phyloP scores from a whole-genome alignment of 2,888 invertebrate genomes.

The Xestia rhomboidea region DNA sequence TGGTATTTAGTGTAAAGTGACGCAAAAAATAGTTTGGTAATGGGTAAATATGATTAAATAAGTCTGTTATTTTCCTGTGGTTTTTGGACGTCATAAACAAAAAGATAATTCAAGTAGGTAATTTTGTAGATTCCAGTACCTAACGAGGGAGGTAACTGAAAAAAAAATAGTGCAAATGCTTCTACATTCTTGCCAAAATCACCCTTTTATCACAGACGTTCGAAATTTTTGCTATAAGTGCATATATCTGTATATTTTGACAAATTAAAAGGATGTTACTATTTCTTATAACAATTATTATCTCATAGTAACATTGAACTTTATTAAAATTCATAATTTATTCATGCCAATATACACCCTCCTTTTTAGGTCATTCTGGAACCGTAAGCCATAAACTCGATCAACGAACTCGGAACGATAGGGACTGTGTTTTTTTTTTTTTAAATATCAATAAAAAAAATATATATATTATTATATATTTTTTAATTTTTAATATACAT shows the following conservation, averaged over 20 bases:
- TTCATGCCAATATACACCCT: conserved; percentile 14
- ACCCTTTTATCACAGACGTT: neutral
- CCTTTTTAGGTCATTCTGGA: too few relatives aligned
- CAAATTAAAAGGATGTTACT: neutral
- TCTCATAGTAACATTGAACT: neutral
- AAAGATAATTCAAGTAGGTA: neutral
- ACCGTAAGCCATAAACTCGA: too few relatives aligned
- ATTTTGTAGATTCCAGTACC: neutral
- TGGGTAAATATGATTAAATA: conserved; percentile 2
- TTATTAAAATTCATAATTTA: conserved; percentile 13
- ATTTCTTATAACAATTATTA: neutral
- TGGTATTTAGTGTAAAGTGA: conserved; percentile 1
- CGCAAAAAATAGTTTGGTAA: neutral
- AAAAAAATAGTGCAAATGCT: neutral
- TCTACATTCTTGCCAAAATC: neutral
- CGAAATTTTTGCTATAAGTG: neutral
- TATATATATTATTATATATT: too few relatives aligned
- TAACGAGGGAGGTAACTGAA: neutral
- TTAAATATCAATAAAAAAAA: too few relatives aligned
- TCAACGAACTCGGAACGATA: too few relatives aligned
- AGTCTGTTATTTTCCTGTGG: conserved; percentile 25
- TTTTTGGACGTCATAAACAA: conserved; percentile 20
- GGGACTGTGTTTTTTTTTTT: too few relatives aligned
- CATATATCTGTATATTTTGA: neutral
- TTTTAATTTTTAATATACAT: too few relatives aligned